Base-by-base conservation (phyloP, 1,140 invertebrate species). In the Eumeta japonica region DNA sequence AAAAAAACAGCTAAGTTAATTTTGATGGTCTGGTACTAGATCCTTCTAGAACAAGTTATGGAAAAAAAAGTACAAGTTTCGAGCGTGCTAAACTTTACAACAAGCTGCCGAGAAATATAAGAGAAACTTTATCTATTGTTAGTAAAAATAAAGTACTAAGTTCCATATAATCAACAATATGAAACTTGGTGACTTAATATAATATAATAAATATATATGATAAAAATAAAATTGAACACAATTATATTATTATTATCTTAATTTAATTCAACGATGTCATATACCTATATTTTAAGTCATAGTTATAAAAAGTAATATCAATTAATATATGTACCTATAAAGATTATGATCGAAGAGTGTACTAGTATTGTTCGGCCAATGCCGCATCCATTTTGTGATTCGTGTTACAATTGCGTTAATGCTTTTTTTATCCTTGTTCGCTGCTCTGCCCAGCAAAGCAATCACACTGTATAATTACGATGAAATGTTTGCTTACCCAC, bases 1-100 rank as follows among this genome's bases (percentile, higher is more conserved):
- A 31, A 31, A 31, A 31, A 9, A 15, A 3, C 29, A 16, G 12
- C n/a, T n/a, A n/a, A n/a, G n/a, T n/a, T n/a, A 31, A 31, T 31
- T 12, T 16, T 10, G 12, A 31, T 31, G 16, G 16, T 14, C 29
- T 31, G 16, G 13, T 31, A 3, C 12, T 31, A 14, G 4, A 7
- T 12, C 29, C 7, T 2, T 16, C 7, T 13, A 31, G 29, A 11
- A 31, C 29, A 2, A 13, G 13, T 16, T 31, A 31, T 11, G 29
- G 29, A 14, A 31, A 31, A 13, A 31, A 16, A 14, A 31, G 13
- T 31, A 3, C 16, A 12, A 11, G 9, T 11, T 31, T 10, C 12
- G 29, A 31, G 12, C 13, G 29, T 9, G 29, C 29, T 31, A 12
- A 31, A 14, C 9, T 31, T 15, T 31, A 31, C 12, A 31, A 31